Base-by-base conservation (phyloP, 2,888 invertebrate species). In the Eilema caniola region DNA sequence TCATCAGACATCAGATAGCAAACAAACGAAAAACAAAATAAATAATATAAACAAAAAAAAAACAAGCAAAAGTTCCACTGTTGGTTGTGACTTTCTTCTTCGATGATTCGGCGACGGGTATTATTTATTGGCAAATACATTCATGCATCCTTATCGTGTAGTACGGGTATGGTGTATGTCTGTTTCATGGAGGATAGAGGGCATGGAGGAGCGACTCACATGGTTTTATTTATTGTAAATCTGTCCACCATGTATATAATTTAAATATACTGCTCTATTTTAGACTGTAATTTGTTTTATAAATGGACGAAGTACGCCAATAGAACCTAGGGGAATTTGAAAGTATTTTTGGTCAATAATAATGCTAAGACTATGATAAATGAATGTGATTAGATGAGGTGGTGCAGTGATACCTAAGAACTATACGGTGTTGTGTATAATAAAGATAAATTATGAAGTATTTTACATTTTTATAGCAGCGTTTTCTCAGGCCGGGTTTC, bases 121-220 rank as follows among this genome's bases (percentile, higher is more conserved):
- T 89, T 90, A 92, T 93, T 94, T 95, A 95, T 95, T 95, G 95
- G 94, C 94, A 95, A 95, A 95, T 92, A 95, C 94, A 93, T 93
- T 92, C 93, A 94, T 93, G 94, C 94, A 88, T 79, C 80, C 80
- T 80, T 76, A 81, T n/a, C 25, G 62, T 69, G 71, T 60, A 41
- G 67, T 64, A 71, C 67, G 63, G 33, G 59, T 67, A 67, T 71
- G 66, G 64, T 70, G 56, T 67, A 31, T 61, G 61, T 70, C 31
- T 57, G 66, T 70, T 14, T 65, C 59, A 72, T 65, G 25, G 25
- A 61, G 61, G 61, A 31, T 61, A 31, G 61, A 61, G 28, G 28
- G 31, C 61, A 59, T 53, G 53, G 53, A 70, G 64, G 62, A 69
- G 67, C 31, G 64, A 69, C 69, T 62, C 47, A 47, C 31, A 28